A percentile compares a stretch with the other conserved stretches of the same genome.
These are phyloP conservation scores for Mongoloraphidia duomilia DNA, from an alignment of 2,888 invertebrate species.

Conservation along the genomic window DNA sequence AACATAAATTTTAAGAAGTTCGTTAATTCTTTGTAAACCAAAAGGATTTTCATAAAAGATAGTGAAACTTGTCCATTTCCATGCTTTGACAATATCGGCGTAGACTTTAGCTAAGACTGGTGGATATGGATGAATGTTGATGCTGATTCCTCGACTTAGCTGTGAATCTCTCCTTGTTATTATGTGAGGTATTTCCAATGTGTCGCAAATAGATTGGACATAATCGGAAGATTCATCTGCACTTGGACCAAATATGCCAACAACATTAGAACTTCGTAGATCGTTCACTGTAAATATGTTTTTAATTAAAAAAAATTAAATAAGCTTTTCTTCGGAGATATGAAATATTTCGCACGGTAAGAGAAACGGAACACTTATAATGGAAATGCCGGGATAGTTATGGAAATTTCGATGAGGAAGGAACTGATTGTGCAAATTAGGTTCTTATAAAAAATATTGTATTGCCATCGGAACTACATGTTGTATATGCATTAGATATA, in stretches of 20 bases:
- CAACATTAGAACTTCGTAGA: constrained; percentile 46
- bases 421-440: too few species aligned
- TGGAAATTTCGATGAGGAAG: too few species aligned
- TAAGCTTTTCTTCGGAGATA: too few species aligned
- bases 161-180: constrained; percentile 23
- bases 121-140: constrained; percentile 16
- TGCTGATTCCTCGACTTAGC: neutral
- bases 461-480: too few species aligned
- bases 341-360: too few species aligned
- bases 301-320: too few species aligned
- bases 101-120: constrained; percentile 38
- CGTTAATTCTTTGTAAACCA: constrained; percentile 54
- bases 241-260: constrained; percentile 56
- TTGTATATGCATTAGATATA: too few species aligned
- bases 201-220: constrained; percentile 36
- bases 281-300: constrained; percentile 40
- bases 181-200: constrained; percentile 36
- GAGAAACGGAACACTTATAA: too few species aligned
- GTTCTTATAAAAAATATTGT: too few species aligned
- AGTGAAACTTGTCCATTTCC: constrained; percentile 76
- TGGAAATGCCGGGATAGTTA: too few species aligned
- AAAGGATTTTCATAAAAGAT: constrained; percentile 66
- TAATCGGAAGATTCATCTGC: constrained; percentile 31
- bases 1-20: constrained; percentile 52
- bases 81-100: constrained; percentile 50